Base-by-base conservation (phyloP, 2,113 vertebrate species). In the Raphicerus campestris region DNA sequence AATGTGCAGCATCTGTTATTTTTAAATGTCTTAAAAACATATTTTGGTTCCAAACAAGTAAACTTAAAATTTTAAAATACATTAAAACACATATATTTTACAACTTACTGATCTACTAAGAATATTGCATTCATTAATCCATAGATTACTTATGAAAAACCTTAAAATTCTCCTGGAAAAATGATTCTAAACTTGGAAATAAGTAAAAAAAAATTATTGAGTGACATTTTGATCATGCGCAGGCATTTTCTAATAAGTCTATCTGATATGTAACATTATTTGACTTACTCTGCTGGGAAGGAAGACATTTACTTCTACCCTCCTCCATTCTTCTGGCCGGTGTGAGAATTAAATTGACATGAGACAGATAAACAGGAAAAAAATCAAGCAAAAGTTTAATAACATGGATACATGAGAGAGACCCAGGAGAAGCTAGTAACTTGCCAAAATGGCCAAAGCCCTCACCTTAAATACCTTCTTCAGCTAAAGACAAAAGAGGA, bases 1-100 rank as follows among this genome's bases (percentile, higher is more conserved):
- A 96, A 87, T 92, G 42, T 60, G 32, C 8, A 84, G 8, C 47
- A 91, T 83, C 66, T 60, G 10, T 85, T 19, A 39, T 49, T 90
- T 94, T 20, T 24, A 93, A 87, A 51, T 35, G 9, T 42, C 30
- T 89, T 85, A 10, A 91, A 80, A 96, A 75, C 20, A 15, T 58
- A 87, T 75, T 81, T 95, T 39, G 1, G 53, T 85, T 49, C 6
- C 60, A 91, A 93, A 77, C 24, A 88, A 93, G 53, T 75, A 55
- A 94, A 88, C 53, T 60, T 83, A 96, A 17, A 66, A 45, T 89
- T 85, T 93, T 80, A 49, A 97, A 91, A 42, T 42, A 24, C 20
- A 51, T 87, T 63, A 42, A 16, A 93, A 63, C 28, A 77, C 3
- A 30, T 24, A 49, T 17, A 49, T 94, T 87, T 87, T 53, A 85